Evolutionary conservation across 2,888 invertebrate species (phyloP), one percentile per base, ranked within the genome.

Genomic region (Drosophila borborema): DNA sequence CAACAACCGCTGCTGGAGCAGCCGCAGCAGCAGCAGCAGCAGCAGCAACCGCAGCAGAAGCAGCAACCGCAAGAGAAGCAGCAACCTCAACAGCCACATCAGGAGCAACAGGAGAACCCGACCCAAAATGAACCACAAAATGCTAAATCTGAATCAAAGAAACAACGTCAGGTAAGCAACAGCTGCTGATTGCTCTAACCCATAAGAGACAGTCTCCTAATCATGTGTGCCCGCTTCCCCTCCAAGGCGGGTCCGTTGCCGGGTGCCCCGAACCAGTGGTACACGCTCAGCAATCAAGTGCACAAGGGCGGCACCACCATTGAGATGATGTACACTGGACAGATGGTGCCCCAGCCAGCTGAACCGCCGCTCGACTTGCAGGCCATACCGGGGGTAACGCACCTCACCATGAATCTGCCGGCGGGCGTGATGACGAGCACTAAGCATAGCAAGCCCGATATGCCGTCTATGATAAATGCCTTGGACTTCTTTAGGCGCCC

Each of bases 311-410:
- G 75, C 46, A 58, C 75, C 53, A 51, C 56, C 9, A n/a, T 61
- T 3, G 67, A 76, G 31, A 64, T 74, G 72, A 49, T 74, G 56
- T 76, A 76, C 64, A 67, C 66, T 0, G 75, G 75, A 0, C 2
- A 8, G 12, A 16, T 3, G 2, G 34, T 67, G n/a, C 62, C 62
- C 9, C 56, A 59, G 41, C 49, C 49, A 12, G 3, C 34, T 7
- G n/a, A 40, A 2, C 16, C 53, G 18, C 36, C 38, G 18, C 18
- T 18, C 2, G 45, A 12, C 2, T 23, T 62, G n/a, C 43, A 16
- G 1, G 74, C 75, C 31, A 56, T 49, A 16, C 75, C 74, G 8
- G 74, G 72, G 0, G 48, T 71, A 0, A 75, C 74, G 1, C 75
- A 60, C 16, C 40, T 66, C 10, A 72, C 40, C 2, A 23, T 72